Evolutionary conservation across 2,113 vertebrate genomes (phyloP), one percentile per base, ranked within the genome.

Genomic region (Cyrtonyx montezumae): DNA sequence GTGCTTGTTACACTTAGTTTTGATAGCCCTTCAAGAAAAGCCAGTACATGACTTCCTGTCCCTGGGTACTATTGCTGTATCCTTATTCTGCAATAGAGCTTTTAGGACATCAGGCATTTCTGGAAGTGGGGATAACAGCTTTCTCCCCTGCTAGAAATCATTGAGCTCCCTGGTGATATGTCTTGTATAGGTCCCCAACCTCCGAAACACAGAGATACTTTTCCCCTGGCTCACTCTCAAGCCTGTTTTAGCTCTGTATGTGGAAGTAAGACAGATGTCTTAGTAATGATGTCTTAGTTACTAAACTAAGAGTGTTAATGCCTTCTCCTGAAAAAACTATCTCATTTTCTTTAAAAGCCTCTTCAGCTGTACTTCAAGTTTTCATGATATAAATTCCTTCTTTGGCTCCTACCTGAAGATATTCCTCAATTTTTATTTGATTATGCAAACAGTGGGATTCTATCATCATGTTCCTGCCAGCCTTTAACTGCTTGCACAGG

Each of bases 1-100:
- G 43, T 87, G 79, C 67, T 91, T 78, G 51, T 94, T 94, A 20
- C 65, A 23, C 42, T 88, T 45, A 2, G 53, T 80, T 91, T 87
- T 76, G 32, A 70, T 87, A 80, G 78, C 53, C 71, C 81, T 84
- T 49, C 48, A 37, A 32, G 65, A 66, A 82, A 65, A 37, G 68
- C 37, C 25, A 63, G 62, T 51, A 34, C 40, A n/a, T 76, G 74
- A 68, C 48, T 92, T 46, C n/a, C 66, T 68, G 26, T 76, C 70
- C 87, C 88, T 75, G 74, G 59, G 16, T 28, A 15, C 56, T 48
- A 16, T 5, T n/a, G 55, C 58, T 53, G 3, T 5, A 6, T 14
- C 62, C 36, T 87, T 75, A 4, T 42, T 42, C 3, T 8, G 55
- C 67, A 36, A 1, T 13, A 6, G 26, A 62, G 58, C 78, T 92